Conservation (phyloP, 2,797 vertebrate genomes). For the Anolis apletophallus region DNA sequence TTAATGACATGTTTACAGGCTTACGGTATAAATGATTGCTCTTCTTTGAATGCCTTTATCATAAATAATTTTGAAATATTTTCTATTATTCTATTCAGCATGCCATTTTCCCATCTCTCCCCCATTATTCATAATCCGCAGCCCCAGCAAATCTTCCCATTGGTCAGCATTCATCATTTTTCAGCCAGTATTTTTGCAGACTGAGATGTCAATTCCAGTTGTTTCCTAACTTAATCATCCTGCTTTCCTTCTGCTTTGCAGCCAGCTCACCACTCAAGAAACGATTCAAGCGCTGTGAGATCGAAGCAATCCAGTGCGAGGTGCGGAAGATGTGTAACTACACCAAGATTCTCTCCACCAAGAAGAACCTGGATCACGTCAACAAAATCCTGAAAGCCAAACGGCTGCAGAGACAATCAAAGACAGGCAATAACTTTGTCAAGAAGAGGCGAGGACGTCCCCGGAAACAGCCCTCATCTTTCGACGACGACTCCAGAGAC, state of each 20-base stretch:
- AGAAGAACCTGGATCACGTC: slow-evolving; percentile 97
- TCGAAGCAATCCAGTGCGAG: slow-evolving; percentile 95
- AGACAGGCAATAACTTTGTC: slow-evolving; percentile 98
- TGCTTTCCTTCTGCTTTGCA: slow-evolving; percentile 57
- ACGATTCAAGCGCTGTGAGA: slow-evolving; percentile 91
- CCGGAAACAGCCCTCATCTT: slow-evolving; percentile 87
- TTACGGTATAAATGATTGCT: not conserved
- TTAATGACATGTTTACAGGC: not conserved
- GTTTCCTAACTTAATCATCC: not conserved
- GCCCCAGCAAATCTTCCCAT: not conserved
- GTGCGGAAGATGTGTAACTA: slow-evolving; percentile 94
- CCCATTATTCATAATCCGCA: not conserved
- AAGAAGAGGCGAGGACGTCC: slow-evolving; percentile 94
- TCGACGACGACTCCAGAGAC: slow-evolving; percentile 87
- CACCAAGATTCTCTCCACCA: slow-evolving; percentile 90
- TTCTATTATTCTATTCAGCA: slow-evolving; percentile 12
- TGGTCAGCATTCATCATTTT: not conserved
- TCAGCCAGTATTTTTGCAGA: not conserved
- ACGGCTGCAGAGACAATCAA: slow-evolving; percentile 98
- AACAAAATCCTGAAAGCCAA: slow-evolving; percentile 99
- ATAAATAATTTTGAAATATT: slow-evolving; percentile 5
- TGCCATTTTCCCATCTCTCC: slow-evolving; percentile 23
- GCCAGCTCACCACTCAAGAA: slow-evolving; percentile 87
- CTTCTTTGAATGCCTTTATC: slow-evolving; percentile 7
- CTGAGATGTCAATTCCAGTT: not conserved